Conservation (phyloP, 2,888 invertebrate genomes). For the Drosophila kuntzei region DNA sequence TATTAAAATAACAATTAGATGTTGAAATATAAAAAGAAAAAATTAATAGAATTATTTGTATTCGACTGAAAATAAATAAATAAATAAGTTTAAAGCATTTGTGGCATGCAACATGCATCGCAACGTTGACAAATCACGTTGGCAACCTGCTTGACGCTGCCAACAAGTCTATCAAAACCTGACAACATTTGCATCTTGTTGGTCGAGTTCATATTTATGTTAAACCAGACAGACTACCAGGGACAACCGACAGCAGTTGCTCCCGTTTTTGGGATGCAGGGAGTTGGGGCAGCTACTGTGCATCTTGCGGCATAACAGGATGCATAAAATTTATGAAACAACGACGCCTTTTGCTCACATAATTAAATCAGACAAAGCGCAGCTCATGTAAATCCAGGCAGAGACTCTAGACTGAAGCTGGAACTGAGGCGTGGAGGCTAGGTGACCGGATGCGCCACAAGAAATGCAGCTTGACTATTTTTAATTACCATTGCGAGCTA, state of each 20-base stretch:
- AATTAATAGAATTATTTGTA: no score
- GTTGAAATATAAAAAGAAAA: no score
- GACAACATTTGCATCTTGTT: slow-evolving; percentile 66
- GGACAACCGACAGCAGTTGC: slow-evolving; percentile 7
- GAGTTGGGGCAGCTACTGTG: slow-evolving; percentile 24
- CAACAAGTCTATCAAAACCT: slow-evolving; percentile 74
- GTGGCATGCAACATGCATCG: slow-evolving; percentile 11
- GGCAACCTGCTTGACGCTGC: slow-evolving; percentile 49
- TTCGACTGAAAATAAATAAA: no score
- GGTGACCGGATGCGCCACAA: slow-evolving; percentile 68
- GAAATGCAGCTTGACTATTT: slow-evolving; percentile 80
- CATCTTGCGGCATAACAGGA: slow-evolving; percentile 61
- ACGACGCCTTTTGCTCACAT: slow-evolving; percentile 78
- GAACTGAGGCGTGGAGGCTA: slow-evolving; percentile 3
- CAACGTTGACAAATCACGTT: slow-evolving; percentile 68
- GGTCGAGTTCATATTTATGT: slow-evolving; percentile 26
- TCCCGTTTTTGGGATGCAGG: slow-evolving; percentile 6
- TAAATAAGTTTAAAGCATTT: no score
- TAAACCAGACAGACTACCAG: slow-evolving; percentile 20
- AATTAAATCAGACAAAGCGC: slow-evolving; percentile 79
- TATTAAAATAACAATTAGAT: no score
- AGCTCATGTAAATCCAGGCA: slow-evolving; percentile 70
- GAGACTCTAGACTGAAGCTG: slow-evolving; percentile 13
- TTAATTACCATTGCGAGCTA: slow-evolving; percentile 72
- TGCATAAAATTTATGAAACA: slow-evolving; percentile 80